Evolutionary conservation across 23 tunicate genomes (phyloP), one percentile per base, ranked within the genome.

Genomic region (Styela clava): DNA sequence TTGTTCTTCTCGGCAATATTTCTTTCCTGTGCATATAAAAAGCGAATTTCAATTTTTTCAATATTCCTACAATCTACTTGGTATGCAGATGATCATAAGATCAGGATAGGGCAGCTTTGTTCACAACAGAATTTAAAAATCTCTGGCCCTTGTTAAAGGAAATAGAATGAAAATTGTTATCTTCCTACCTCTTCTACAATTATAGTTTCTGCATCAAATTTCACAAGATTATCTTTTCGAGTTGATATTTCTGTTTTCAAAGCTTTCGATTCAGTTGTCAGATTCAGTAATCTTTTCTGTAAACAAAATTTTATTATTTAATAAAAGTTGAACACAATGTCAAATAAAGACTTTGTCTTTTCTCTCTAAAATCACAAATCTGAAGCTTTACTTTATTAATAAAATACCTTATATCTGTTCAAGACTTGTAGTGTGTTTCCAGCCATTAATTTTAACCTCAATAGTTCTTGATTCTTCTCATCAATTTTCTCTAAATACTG

Each of bases 401-500:
- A 79, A 62, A 30, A 67, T 30, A 85, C 93, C 85, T 84, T 93
- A 61, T 88, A 84, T 35, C 44, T 69, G 70, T 93, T 93, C 35
- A 93, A 73, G 35, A 93, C 83, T 84, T 93, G 98, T 74, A 93
- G 74, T 28, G 98, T 93, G 70, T 93, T 88, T 69, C 98, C 98
- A 2, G 98, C 98, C 98, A 93, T 93, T 31, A 93, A 69, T 72
- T 93, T 93, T 19, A 88, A 69, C 16, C 98, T 79, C 31, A 93
- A 68, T 5, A 93, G 62, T 62, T 93, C 98, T 85, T 93, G 98
- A 82, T 93, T 93, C 67, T 93, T 93, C 81, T 93, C 98, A 37
- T 93, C 98, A 77, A 93, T 93, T 74, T 93, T 93, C 77, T 93
- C 98, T 32, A 87, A 37, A 37, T 93, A 93, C 69, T 93, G 98